Evolutionary conservation across 2,888 invertebrate species (phyloP).

Genomic region (Chelonus formosanus): DNA sequence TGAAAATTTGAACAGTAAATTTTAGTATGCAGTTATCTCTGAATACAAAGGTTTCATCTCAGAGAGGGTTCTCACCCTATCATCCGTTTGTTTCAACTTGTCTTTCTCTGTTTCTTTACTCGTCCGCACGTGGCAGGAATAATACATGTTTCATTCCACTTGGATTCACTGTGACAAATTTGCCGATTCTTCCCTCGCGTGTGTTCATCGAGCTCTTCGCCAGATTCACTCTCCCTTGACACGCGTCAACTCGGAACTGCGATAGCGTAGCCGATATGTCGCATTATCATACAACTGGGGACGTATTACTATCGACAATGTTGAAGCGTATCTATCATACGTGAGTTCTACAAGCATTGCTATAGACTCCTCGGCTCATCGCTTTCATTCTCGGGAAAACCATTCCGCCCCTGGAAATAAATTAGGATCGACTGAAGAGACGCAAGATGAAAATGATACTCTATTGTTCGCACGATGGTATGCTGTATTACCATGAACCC

Average conservation of each 20-base stretch:
- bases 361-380: background rate
- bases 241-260: constrained; percentile 10
- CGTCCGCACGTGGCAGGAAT: constrained; percentile 41
- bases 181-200: constrained; percentile 7
- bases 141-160: constrained; percentile 37
- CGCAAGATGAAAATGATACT: constrained; percentile 8
- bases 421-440: constrained; percentile 3
- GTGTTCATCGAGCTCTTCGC: constrained; percentile 6
- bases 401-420: background rate
- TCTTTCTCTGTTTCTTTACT: constrained; percentile 23
- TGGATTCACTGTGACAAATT: constrained; percentile 33
- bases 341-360: background rate
- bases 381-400: too few species aligned
- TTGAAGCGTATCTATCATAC: background rate
- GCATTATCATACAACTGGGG: constrained; percentile 21
- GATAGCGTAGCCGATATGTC: constrained; percentile 11
- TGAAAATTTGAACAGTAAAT: too few species aligned
- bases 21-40: too few species aligned
- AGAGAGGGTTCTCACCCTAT: constrained; percentile 22
- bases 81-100: constrained; percentile 14
- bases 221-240: constrained; percentile 5
- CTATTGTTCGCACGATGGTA: constrained; percentile 1
- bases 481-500: too few species aligned
- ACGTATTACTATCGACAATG: background rate
- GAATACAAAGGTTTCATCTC: constrained; percentile 38